These are phyloP conservation scores for Lipophrys pholis DNA, from an alignment of 2,113 vertebrate genomes.

Conservation along the genomic window DNA sequence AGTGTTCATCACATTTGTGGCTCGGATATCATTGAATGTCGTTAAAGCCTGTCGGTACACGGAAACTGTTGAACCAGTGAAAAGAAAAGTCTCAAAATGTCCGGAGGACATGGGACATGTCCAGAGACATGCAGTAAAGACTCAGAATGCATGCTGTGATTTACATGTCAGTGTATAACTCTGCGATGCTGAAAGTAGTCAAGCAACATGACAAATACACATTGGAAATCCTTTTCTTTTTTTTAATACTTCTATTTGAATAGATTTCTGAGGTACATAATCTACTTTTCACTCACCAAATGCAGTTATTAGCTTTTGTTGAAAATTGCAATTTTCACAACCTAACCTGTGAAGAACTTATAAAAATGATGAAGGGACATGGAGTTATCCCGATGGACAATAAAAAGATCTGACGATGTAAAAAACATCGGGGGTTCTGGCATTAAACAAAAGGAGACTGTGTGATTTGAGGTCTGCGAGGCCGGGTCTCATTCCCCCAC, in stretches of 20 bases:
- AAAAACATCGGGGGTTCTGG: too few species aligned
- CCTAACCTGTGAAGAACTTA: neutral
- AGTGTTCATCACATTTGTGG: conserved; percentile 55
- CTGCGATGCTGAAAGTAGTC: conserved; percentile 3
- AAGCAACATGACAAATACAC: neutral
- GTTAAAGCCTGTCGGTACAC: conserved; percentile 63
- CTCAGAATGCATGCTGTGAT: conserved; percentile 32
- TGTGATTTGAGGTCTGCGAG: too few species aligned
- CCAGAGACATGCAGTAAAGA: conserved; percentile 25
- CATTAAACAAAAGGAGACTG: too few species aligned
- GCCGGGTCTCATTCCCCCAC: too few species aligned
- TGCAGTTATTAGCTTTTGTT: neutral
- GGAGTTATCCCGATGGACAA: too few species aligned
- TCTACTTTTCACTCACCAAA: neutral
- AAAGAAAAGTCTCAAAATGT: conserved; percentile 36
- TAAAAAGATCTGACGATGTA: too few species aligned
- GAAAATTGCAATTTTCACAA: neutral
- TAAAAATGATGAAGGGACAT: neutral
- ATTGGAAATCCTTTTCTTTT: neutral
- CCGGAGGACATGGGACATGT: conserved; percentile 33
- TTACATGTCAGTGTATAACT: conserved; percentile 14
- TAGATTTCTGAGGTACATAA: neutral
- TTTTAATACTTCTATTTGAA: neutral
- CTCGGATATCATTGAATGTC: conserved; percentile 63
- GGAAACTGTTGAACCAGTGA: conserved; percentile 46